Evolutionary conservation across 2,888 invertebrate genomes (phyloP), one percentile per base, ranked within the genome.

Genomic region (Caenorhabditis doughertyi): DNA sequence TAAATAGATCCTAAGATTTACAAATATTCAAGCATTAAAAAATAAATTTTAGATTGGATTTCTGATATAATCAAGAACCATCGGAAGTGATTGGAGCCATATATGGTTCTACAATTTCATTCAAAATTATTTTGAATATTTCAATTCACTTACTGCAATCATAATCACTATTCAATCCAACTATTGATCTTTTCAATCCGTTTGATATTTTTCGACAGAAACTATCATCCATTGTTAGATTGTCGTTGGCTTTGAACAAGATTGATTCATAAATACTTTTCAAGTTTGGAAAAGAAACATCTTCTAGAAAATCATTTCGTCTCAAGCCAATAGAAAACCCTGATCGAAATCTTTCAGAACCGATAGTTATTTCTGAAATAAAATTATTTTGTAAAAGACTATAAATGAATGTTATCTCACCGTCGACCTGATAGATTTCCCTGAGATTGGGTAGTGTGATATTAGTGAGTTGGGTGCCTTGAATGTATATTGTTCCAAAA

Each of bases 391-490:
- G n/a, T n/a, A 42, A 39, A 13, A 1, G 23, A 9, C 2, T 27
- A 21, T 16, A 35, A 5, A 21, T 25, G 8, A 29, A n/a, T n/a
- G n/a, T n/a, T n/a, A n/a, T n/a, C 21, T 1, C 8, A 70, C 56
- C 47, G 21, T n/a, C 23, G n/a, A 68, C 9, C 7, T 60, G 60
- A 29, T 76, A 76, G 8, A 76, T 76, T 23, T 68, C 76, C 32
- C 47, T 39, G 0, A 76, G n/a, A n/a, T 68, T 76, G 13, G 76
- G 76, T 13, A 76, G 9, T 2, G 60, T 23, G 42, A 76, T 23
- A 8, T 21, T 60, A 3, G 44, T 76, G 5, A 68, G n/a, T 27
- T 18, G 25, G 4, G 32, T 60, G 9, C 58, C 76, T 29, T 76
- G 47, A 25, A 76, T 76, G 2, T 23, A n/a, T 5, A 76, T 49